phyloP scores from a whole-genome alignment of 2,888 invertebrate genomes.

The Hoplodrina blanda region DNA sequence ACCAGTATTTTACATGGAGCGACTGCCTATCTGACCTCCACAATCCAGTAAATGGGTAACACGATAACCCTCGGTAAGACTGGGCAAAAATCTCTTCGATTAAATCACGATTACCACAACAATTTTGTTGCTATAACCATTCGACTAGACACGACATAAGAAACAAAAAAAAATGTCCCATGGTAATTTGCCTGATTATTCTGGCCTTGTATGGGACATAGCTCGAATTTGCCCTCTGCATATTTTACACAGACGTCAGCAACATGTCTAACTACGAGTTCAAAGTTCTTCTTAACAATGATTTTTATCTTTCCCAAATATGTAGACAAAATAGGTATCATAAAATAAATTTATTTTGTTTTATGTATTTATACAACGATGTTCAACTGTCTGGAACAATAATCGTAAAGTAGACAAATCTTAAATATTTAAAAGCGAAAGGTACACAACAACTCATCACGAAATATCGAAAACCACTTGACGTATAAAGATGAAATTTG shows the following conservation, averaged over 20 bases:
- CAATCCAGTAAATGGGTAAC: too few species aligned
- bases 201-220: constrained; percentile 22
- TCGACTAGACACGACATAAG: neutral
- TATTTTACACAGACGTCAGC: constrained; percentile 15
- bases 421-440: too few species aligned
- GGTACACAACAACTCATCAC: too few species aligned
- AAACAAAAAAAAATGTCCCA: constrained; percentile 4
- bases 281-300: constrained; percentile 5
- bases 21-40: too few species aligned
- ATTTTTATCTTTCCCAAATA: neutral
- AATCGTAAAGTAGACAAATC: neutral
- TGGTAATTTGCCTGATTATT: constrained; percentile 18
- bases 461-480: too few species aligned
- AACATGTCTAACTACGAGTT: constrained; percentile 16
- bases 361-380: neutral
- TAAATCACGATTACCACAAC: neutral
- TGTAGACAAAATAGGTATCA: neutral
- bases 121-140: neutral
- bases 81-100: neutral
- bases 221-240: constrained; percentile 12
- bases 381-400: neutral
- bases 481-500: too few species aligned
- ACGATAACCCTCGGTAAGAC: too few species aligned
- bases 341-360: neutral
- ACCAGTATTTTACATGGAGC: too few species aligned